Percentiles rank a stretch among this genome's conserved stretches.
Conservation (phyloP, 2,113 vertebrate species). For the Antechinus flavipes region DNA sequence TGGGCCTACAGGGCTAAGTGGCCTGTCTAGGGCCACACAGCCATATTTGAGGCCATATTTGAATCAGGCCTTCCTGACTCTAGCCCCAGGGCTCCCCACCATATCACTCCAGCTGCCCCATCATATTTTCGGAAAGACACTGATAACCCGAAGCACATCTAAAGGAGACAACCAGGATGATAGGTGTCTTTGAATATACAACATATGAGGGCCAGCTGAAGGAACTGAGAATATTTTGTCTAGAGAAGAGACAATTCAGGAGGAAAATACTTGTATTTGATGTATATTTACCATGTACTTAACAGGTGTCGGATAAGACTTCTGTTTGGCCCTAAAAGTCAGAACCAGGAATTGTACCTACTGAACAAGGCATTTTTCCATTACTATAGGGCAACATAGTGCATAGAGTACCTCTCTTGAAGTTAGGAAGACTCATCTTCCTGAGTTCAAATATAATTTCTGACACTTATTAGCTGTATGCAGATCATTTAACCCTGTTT, state of each 20-base stretch:
- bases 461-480: neutral
- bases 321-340: neutral
- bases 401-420: neutral
- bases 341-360: neutral
- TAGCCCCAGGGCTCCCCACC: neutral
- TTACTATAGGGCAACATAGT: neutral
- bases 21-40: neutral
- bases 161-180: neutral
- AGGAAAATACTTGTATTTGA: neutral
- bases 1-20: neutral
- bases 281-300: neutral
- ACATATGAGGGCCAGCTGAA: neutral
- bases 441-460: neutral
- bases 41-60: neutral
- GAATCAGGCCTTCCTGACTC: neutral
- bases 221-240: neutral
- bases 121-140: neutral
- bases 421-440: neutral
- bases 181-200: neutral
- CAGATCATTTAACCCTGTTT: too few species aligned
- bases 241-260: neutral
- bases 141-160: neutral
- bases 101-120: neutral
- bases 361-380: neutral
- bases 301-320: neutral